Evolutionary conservation across 1,140 invertebrate genomes (phyloP).

Genomic region (Holotrichia oblita): DNA sequence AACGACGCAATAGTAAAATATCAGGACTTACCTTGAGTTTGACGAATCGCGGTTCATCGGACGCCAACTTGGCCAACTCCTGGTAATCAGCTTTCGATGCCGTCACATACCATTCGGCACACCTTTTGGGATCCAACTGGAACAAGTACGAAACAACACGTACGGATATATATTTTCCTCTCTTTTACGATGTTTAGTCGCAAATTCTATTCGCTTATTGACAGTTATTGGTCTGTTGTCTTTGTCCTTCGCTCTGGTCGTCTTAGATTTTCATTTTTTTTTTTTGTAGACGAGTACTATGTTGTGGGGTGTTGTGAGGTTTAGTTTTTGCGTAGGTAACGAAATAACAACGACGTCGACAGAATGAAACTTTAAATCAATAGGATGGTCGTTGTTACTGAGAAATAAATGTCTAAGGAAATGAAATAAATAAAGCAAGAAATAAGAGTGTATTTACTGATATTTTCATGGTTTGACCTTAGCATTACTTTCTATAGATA

Average conservation of each 20-base stretch:
- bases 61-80: conserved; percentile 80
- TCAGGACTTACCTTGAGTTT: conserved; percentile 77
- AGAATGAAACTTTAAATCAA: background rate
- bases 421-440: too few species aligned
- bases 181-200: conserved; percentile 39
- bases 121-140: conserved; percentile 70
- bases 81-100: conserved; percentile 86
- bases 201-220: conserved; percentile 19
- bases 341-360: background rate
- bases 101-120: conserved; percentile 85
- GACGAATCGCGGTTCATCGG: conserved; percentile 81
- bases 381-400: background rate
- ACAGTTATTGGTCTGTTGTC: conserved; percentile 22
- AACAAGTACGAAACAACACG: conserved; percentile 47
- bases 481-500: too few species aligned
- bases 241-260: conserved; percentile 9
- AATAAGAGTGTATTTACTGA: too few species aligned
- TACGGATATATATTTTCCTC: conserved; percentile 35
- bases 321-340: background rate
- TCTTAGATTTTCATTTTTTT: background rate
- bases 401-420: too few species aligned
- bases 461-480: too few species aligned
- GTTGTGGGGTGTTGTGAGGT: background rate
- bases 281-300: background rate
- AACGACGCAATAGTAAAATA: background rate